A percentile compares a stretch with the other conserved stretches of the same genome.
Conservation (phyloP, 2,113 vertebrate species). For the Leptobrachium ailaonicum region DNA sequence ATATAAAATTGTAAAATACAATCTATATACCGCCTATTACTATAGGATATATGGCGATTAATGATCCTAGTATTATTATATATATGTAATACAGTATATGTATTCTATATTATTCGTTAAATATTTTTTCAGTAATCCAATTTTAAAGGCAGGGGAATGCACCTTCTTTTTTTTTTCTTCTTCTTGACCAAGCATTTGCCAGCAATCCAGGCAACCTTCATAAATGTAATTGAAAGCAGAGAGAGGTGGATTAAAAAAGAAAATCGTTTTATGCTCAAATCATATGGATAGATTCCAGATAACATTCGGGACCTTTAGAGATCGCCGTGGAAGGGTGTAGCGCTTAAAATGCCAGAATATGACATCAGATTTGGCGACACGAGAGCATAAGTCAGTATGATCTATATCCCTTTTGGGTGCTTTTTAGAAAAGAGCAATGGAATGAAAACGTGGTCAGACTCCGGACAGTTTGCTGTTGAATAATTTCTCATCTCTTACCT, state of each 20-base stretch:
- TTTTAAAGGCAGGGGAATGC: no score
- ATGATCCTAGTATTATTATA: no score
- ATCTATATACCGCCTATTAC: no score
- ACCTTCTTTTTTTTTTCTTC: no score
- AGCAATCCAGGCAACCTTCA: slow-evolving; percentile 38
- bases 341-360: slow-evolving; percentile 38
- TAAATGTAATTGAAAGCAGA: slow-evolving; percentile 48
- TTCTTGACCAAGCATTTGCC: slow-evolving; percentile 31
- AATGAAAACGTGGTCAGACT: not conserved
- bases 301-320: slow-evolving; percentile 49
- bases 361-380: slow-evolving; percentile 45
- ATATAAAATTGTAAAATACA: no score
- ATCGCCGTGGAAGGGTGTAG: slow-evolving; percentile 41
- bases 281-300: slow-evolving; percentile 45
- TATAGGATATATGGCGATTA: no score
- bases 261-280: slow-evolving; percentile 48
- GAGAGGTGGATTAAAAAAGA: slow-evolving; percentile 47
- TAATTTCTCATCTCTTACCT: slow-evolving; percentile 16
- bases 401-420: slow-evolving; percentile 41
- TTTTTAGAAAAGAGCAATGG: not conserved
- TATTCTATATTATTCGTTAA: no score
- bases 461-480: not conserved
- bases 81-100: no score
- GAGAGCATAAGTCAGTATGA: slow-evolving; percentile 34
- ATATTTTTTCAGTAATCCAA: no score